Percentiles rank a stretch among this genome's conserved stretches.
phyloP scores from a whole-genome alignment of 2,797 vertebrate species.

The Leptatherina wallacei region DNA sequence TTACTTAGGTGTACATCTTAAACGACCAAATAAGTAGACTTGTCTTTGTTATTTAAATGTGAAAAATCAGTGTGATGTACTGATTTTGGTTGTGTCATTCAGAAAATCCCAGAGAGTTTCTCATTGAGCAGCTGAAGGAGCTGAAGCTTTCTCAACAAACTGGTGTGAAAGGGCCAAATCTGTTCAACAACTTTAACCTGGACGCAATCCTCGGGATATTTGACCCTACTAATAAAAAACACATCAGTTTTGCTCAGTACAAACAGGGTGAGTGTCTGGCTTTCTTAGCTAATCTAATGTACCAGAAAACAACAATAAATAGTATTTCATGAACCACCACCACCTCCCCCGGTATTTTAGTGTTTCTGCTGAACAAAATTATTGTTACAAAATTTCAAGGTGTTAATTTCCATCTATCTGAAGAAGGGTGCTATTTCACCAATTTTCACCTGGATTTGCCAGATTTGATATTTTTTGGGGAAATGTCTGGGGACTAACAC shows the following conservation, averaged over 20 bases:
- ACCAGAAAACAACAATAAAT: too few relatives aligned
- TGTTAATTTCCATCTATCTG: background rate
- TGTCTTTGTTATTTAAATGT: too few relatives aligned
- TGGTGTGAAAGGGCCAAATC: conserved; percentile 42
- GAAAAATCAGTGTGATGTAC: background rate
- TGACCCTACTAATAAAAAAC: conserved; percentile 70
- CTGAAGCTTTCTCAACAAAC: conserved; percentile 57
- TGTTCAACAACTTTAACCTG: conserved; percentile 74
- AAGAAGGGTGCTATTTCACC: too few relatives aligned
- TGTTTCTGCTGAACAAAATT: background rate
- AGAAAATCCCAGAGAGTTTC: conserved; percentile 79
- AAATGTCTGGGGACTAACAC: too few relatives aligned
- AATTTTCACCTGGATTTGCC: background rate
- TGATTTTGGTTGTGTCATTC: conserved; percentile 4
- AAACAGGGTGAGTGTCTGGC: conserved; percentile 70
- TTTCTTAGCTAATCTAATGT: background rate
- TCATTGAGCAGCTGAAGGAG: conserved; percentile 75
- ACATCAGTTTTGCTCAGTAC: conserved; percentile 76
- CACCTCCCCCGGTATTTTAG: background rate
- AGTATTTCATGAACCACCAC: too few relatives aligned
- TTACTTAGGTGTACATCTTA: background rate
- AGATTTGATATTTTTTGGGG: background rate
- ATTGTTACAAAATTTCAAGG: background rate
- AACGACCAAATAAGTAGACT: background rate
- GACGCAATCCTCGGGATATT: conserved; percentile 74